Base-by-base conservation (phyloP, 1,140 invertebrate genomes). In the Wiebesia pumilae region DNA sequence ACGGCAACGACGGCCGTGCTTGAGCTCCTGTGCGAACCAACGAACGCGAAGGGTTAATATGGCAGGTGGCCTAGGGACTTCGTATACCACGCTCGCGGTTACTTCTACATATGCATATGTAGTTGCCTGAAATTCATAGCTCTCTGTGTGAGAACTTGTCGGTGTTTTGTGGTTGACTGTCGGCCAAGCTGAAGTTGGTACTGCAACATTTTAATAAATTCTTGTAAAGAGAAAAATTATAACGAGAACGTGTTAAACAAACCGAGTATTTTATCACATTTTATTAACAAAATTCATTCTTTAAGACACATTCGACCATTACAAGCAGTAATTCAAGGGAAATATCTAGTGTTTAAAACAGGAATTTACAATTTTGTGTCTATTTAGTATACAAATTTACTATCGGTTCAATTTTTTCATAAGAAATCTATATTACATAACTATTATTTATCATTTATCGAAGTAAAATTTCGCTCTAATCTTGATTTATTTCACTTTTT, bases 21-120 rank as follows among this genome's bases (percentile, higher is more conserved):
- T 33, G 30, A 10, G 30, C 65, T 67, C n/a, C 6, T 33, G 65
- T n/a, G 30, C 33, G 65, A 67, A 67, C 65, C 65, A 67, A 67
- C 65, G 65, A 67, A 65, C 58, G 67, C 67, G 3, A 19, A 77
- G 73, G 73, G 73, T 47, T 77, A 77, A 77, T 77, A 40, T 47
- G 73, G 40, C 43, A 77, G 38, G 40, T 47, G 40, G 40, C 73
- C 38, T 47, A 77, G 73, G 73, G 73, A 77, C 73, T 77, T 47
- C 73, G 21, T 47, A 19, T 12, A 43, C 40, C 73, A 14, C 27
- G 24, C 27, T 47, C 73, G 40, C 73, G 33, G 69, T 38, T 71
- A 71, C 69, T 71, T 77, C 21, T 77, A 47, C n/a, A 47, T 47
- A 77, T 47, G 43, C 43, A 47, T 47, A 47, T 77, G 14, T 47